Percentiles rank a stretch among this genome's conserved stretches.
Evolutionary conservation across 2,888 invertebrate species (phyloP).

Genomic region (Agonopterix subpropinquella): DNA sequence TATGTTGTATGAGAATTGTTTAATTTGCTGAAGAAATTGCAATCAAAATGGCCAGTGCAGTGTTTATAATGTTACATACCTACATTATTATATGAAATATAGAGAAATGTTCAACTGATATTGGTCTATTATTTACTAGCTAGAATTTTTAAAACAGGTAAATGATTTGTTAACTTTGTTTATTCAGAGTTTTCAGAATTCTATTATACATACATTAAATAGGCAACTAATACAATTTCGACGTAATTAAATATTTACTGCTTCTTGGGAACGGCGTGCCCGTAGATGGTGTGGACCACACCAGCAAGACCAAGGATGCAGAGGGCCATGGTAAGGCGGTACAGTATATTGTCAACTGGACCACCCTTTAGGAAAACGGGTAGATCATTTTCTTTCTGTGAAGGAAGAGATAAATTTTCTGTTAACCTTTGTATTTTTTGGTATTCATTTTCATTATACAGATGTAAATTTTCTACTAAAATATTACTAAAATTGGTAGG

Average conservation of each 20-base stretch:
- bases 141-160: background rate
- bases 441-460: no score
- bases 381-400: slow-evolving; percentile 74
- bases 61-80: slow-evolving; percentile 1
- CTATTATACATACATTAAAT: slow-evolving; percentile 33
- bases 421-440: no score
- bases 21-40: no score
- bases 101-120: slow-evolving; percentile 4
- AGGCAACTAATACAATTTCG: slow-evolving; percentile 41
- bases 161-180: slow-evolving; percentile 28
- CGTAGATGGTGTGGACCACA: slow-evolving; percentile 53
- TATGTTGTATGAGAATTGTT: no score
- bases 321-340: slow-evolving; percentile 56
- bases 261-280: slow-evolving; percentile 56
- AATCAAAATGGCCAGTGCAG: background rate
- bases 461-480: no score
- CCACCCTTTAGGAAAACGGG: slow-evolving; percentile 78
- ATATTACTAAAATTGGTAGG: no score
- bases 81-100: slow-evolving; percentile 6
- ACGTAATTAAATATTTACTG: slow-evolving; percentile 22
- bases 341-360: slow-evolving; percentile 63
- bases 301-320: slow-evolving; percentile 51
- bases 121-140: slow-evolving; percentile 2
- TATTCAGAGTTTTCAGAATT: slow-evolving; percentile 33
- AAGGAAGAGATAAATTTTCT: slow-evolving; percentile 12